Evolutionary conservation across 2,797 vertebrate genomes (phyloP), one percentile per base, ranked within the genome.

Genomic region (Anguilla megastoma): DNA sequence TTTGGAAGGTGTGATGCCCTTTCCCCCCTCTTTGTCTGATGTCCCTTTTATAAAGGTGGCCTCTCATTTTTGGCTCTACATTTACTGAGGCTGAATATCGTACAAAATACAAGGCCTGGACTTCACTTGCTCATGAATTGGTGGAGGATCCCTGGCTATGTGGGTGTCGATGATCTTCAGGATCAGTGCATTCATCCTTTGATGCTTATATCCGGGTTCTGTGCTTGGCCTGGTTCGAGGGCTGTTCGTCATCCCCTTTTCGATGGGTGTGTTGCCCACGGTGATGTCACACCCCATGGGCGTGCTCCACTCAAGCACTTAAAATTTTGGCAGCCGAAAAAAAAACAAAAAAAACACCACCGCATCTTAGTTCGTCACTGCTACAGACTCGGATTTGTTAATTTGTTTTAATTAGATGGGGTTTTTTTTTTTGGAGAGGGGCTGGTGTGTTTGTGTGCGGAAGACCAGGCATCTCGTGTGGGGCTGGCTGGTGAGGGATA

Each of bases 401-500:
- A 96, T 96, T 96, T 95, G 95, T 96, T 94, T 93, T 96, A 96
- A 97, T 97, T 95, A 96, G 93, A 93, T 93, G 92, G 93, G 95
- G 95, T 94, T 94, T 95, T 94, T 96, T 94, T 52, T 52, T 52
- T 36, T 36, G 36, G 96, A 95, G 30, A 76, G 96, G 96, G 96
- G 95, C 95, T 95, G 95, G 92, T 95, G 95, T 96, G 94, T 94
- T 94, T 94, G 50, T 50, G 50, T 95, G 50, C 10, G 95, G 95
- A 96, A 97, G 95, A 96, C 96, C 95, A 96, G 96, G 96, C 96
- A 96, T 96, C 95, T 96, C 96, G 93, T 95, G 94, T 95, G 95
- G 95, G 95, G 94, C 94, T 96, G 96, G 96, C 95, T 94, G 95
- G 95, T 95, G 96, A 96, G 24, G 96, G 95, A 96, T 97, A 96